These are phyloP conservation scores for Glossosoma conforme DNA, from an alignment of 1,140 invertebrate genomes.

Conservation along the genomic window DNA sequence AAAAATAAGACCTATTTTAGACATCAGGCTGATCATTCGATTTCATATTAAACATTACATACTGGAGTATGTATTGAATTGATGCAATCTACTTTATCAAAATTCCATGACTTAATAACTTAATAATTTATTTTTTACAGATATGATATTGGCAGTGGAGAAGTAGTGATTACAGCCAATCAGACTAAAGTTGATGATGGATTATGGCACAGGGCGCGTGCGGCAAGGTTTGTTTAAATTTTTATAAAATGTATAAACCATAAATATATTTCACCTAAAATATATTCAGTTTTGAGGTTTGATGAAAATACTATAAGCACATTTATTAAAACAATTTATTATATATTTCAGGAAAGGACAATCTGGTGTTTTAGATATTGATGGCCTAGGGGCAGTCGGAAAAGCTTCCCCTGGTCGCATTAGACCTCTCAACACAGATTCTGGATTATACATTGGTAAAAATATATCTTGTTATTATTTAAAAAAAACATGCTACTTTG, in stretches of 20 bases:
- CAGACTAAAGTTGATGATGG: conserved; percentile 85
- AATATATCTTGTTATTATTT: too few species aligned
- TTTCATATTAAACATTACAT: too few species aligned
- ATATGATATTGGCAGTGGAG: conserved; percentile 72
- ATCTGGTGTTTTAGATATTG: conserved; percentile 78
- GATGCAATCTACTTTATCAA: too few species aligned
- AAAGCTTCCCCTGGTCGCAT: conserved; percentile 77
- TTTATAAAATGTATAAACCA: conserved; percentile 11
- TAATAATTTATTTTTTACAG: conserved; percentile 35
- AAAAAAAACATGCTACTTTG: too few species aligned
- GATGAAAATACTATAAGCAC: background rate
- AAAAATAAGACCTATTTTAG: background rate
- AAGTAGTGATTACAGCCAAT: conserved; percentile 78
- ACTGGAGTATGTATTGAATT: too few species aligned
- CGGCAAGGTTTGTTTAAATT: conserved; percentile 65
- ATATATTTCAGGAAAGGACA: conserved; percentile 69
- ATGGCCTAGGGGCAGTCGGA: conserved; percentile 72
- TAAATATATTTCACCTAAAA: conserved; percentile 7
- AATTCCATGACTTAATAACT: background rate
- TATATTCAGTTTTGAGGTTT: too few species aligned
- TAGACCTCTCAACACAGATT: conserved; percentile 79
- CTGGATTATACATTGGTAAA: conserved; percentile 80
- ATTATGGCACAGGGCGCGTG: conserved; percentile 84
- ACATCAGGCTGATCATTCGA: background rate
- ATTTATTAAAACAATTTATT: background rate